Base-by-base conservation (phyloP, 2,113 vertebrate genomes). In the Clarias macrocephalus region DNA sequence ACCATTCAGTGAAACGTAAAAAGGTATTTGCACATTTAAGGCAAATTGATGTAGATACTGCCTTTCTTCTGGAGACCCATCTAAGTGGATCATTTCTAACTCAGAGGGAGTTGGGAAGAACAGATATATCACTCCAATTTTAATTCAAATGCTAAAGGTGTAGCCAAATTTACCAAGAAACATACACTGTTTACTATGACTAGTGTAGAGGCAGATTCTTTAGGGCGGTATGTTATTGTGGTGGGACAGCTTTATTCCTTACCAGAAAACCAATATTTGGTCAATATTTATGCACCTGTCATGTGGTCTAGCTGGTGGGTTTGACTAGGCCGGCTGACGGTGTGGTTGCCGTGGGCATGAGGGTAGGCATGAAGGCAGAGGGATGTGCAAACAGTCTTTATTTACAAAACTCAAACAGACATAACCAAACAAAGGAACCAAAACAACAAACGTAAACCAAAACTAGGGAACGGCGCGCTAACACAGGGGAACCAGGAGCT, bases 241-340 rank as follows among this genome's bases (percentile, higher is more conserved):
- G 30, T 62, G 12, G 83, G 83, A 12, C 52, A 76, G 28, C 70
- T 85, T 12, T 85, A n/a, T 48, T 30, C 68, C 3, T 25, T 75
- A 11, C 83, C 70, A n/a, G 83, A 75, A 5, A 65, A 30, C 25
- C n/a, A n/a, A n/a, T n/a, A n/a, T n/a, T n/a, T 85, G 56, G 84
- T 42, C 16, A 77, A 63, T 11, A 65, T 79, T 28, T 85, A 79
- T 28, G n/a, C n/a, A n/a, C n/a, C n/a, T n/a, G n/a, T n/a, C n/a
- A n/a, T n/a, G n/a, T n/a, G n/a, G n/a, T n/a, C n/a, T n/a, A n/a
- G n/a, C n/a, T n/a, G n/a, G n/a, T n/a, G n/a, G n/a, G n/a, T n/a
- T n/a, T n/a, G n/a, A n/a, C n/a, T n/a, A n/a, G n/a, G n/a, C n/a
- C n/a, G n/a, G n/a, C n/a, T n/a, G n/a, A n/a, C n/a, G n/a, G n/a